These are phyloP conservation scores for Dolichallabes microphthalmus DNA, from an alignment of 2,113 vertebrate species.

Conservation along the genomic window DNA sequence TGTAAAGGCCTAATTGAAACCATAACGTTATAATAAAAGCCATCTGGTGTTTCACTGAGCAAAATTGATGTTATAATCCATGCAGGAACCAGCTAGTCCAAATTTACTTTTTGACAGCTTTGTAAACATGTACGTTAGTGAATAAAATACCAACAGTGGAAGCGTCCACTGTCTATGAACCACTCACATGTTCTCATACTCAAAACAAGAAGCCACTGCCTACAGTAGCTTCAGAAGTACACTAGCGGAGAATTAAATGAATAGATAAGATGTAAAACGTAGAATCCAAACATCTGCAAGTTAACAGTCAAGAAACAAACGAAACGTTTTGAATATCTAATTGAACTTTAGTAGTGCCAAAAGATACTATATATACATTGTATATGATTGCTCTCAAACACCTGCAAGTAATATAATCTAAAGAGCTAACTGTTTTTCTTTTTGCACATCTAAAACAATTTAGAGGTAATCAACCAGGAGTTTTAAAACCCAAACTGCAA, in stretches of 20 bases:
- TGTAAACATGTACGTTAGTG: background rate
- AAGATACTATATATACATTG: background rate
- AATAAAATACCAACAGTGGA: constrained; percentile 1
- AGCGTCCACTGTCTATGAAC: background rate
- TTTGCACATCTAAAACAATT: background rate
- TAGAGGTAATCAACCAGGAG: background rate
- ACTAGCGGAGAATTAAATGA: background rate
- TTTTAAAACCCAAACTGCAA: background rate
- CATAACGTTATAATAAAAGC: constrained; percentile 25
- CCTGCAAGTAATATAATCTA: background rate
- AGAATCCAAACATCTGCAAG: background rate
- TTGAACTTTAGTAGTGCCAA: constrained; percentile 1
- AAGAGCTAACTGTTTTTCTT: background rate
- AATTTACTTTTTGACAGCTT: constrained; percentile 3
- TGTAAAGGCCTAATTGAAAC: constrained; percentile 25
- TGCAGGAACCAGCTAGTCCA: background rate
- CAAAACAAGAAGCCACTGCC: background rate
- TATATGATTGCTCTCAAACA: background rate
- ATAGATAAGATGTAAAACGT: background rate
- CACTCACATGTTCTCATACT: background rate
- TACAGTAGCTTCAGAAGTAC: background rate
- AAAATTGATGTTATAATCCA: constrained; percentile 29
- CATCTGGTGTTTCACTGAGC: constrained; percentile 16
- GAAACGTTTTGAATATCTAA: background rate
- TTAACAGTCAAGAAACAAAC: background rate